Conservation (phyloP, 1,140 invertebrate species). For the Macrostomum lignano region DNA sequence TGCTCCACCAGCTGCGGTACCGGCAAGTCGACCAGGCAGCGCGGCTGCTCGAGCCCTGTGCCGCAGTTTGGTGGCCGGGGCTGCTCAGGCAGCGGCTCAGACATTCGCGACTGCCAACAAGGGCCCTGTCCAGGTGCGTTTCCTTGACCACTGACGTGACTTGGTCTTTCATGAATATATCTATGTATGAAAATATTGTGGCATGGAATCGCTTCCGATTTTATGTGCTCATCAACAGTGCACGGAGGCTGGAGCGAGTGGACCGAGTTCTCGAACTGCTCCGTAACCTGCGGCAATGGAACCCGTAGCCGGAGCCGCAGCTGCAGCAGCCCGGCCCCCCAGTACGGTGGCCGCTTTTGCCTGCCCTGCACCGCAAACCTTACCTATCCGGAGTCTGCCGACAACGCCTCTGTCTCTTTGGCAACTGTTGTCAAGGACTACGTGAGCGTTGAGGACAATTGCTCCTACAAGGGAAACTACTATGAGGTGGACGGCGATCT, state of each 20-base stretch:
- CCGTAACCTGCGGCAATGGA: slow-evolving; percentile 14
- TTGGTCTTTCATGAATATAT: too few relatives aligned
- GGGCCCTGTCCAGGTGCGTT: too few relatives aligned
- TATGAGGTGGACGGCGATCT: too few relatives aligned
- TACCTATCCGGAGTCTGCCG: too few relatives aligned
- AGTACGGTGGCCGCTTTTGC: slow-evolving; percentile 10
- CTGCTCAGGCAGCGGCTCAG: too few relatives aligned
- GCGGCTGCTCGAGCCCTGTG: slow-evolving; percentile 12
- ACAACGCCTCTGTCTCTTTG: too few relatives aligned
- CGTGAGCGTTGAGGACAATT: too few relatives aligned
- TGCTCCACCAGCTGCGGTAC: slow-evolving; percentile 12
- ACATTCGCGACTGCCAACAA: too few relatives aligned
- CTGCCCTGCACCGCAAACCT: too few relatives aligned
- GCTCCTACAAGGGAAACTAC: too few relatives aligned
- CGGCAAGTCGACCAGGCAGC: slow-evolving; percentile 11
- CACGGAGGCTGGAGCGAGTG: slow-evolving; percentile 19
- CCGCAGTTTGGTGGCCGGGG: slow-evolving; percentile 11
- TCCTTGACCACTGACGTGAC: too few relatives aligned
- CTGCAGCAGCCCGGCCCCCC: slow-evolving; percentile 9
- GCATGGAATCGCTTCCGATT: neutral
- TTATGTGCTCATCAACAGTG: slow-evolving; percentile 8
- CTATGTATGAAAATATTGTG: neutral
- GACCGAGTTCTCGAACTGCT: slow-evolving; percentile 15
- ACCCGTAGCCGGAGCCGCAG: slow-evolving; percentile 12
- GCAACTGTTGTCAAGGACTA: too few relatives aligned